Base-by-base conservation (phyloP, 2,113 vertebrate genomes). In the Butastur rufipennis region DNA sequence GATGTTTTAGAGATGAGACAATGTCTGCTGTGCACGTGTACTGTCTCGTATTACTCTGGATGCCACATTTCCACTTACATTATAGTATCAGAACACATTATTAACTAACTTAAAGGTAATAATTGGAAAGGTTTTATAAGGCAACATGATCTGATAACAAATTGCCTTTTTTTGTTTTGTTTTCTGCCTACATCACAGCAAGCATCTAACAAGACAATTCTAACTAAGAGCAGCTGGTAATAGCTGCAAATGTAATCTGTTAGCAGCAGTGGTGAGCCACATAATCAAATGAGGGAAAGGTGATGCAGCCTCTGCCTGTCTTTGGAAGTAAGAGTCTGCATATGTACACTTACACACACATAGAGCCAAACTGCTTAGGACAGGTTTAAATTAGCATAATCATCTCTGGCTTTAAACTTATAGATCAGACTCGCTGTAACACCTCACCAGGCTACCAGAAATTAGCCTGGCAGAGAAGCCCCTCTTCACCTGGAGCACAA, bases 1-100 rank as follows among this genome's bases (percentile, higher is more conserved):
- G 67, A 86, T 68, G 31, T 65, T 95, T 93, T 43, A 82, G 85
- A 86, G 56, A 78, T 62, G 82, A 93, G 48, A 65, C 56, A 90
- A 68, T 34, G 62, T 92, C 88, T 90, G 52, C 61, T 67, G 29
- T 50, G 70, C 65, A 89, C 2, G 13, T 16, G 45, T 13, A 29
- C 73, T 86, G 34, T 82, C 79, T 90, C 23, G 0, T 47, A 61
- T 85, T 85, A 61, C 66, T 73, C 50, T 66, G 88, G 62, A 91
- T 81, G 56, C 38, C 80, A 78, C 45, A 23, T 45, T 90, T 73
- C 71, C 66, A 56, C 38, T 80, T 56, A 59, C 4, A 45, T 77
- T 80, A 77, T 14, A 86, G 53, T 53, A 84, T 86, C 75, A 95
- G 53, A 86, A 48, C 31, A 45, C 34, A 80, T 66, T 45, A 93